A percentile compares a stretch with the other conserved stretches of the same genome.
Conservation (phyloP, 2,888 invertebrate species). For the Sinelater perroti region DNA sequence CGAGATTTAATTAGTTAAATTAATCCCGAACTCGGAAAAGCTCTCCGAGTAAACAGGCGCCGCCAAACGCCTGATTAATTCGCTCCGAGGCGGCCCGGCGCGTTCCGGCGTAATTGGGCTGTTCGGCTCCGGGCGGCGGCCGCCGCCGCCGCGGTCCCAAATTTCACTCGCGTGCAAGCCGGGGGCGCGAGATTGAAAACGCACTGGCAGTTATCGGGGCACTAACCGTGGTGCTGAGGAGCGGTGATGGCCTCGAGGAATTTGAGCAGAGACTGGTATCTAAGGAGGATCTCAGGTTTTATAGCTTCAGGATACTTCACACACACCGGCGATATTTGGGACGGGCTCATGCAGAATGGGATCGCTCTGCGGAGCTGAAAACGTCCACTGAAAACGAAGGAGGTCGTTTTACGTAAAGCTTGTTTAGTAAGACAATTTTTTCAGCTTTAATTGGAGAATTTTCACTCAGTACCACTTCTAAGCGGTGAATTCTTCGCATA, state of each 20-base stretch:
- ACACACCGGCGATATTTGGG: slow-evolving; percentile 30
- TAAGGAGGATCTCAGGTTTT: slow-evolving; percentile 24
- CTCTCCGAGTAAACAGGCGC: slow-evolving; percentile 5
- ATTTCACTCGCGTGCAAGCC: too few species aligned
- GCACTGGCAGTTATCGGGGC: slow-evolving; percentile 16
- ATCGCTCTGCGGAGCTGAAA: not conserved
- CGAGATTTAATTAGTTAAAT: slow-evolving; percentile 14
- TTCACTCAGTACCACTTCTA: too few species aligned
- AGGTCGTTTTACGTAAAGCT: too few species aligned
- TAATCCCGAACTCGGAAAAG: slow-evolving; percentile 5
- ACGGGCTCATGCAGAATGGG: slow-evolving; percentile 20
- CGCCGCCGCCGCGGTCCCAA: too few species aligned
- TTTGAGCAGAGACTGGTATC: slow-evolving; percentile 27
- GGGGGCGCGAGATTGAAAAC: not conserved
- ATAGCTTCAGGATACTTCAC: slow-evolving; percentile 25
- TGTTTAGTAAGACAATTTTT: too few species aligned
- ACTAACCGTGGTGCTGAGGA: slow-evolving; percentile 29
- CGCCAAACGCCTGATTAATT: slow-evolving; percentile 11
- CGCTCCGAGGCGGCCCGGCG: too few species aligned
- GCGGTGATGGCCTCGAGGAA: slow-evolving; percentile 22
- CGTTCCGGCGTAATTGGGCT: too few species aligned
- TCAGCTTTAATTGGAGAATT: too few species aligned
- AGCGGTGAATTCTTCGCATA: too few species aligned
- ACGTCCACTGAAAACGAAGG: too few species aligned
- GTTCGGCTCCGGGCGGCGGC: too few species aligned